Conservation (phyloP, 2,888 invertebrate genomes). For the Aphidoletes aphidimyza region DNA sequence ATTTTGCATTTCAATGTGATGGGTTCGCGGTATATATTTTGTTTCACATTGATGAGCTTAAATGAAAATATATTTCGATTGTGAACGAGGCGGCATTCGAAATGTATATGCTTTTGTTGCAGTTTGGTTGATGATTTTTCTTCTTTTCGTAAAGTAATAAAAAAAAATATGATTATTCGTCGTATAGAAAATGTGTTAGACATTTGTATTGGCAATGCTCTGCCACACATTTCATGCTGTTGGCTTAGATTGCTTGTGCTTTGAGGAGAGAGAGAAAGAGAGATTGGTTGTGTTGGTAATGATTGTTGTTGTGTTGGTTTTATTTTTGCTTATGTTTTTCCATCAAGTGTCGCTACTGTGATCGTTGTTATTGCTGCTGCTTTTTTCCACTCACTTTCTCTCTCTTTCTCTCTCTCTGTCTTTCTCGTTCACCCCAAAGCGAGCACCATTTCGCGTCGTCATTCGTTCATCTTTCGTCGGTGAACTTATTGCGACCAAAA, state of each 20-base stretch:
- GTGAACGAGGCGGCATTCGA: neutral
- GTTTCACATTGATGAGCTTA: neutral
- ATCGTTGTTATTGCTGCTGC: neutral
- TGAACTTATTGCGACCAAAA: constrained; percentile 52
- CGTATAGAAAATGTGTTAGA: neutral
- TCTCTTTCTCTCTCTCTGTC: too few relatives aligned
- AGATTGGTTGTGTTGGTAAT: too few relatives aligned
- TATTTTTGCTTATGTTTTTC: constrained; percentile 43
- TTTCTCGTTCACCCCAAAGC: too few relatives aligned
- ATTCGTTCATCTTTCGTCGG: constrained; percentile 48
- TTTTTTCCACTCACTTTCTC: neutral
- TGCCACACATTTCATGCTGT: neutral
- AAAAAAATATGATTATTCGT: neutral
- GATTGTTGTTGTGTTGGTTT: constrained; percentile 11
- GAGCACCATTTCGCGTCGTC: neutral
- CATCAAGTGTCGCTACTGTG: neutral
- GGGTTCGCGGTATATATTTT: neutral
- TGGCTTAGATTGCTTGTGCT: neutral
- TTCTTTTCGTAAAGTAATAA: neutral
- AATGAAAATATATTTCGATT: neutral
- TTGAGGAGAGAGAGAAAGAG: neutral
- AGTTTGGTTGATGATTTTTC: neutral
- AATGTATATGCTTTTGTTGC: neutral
- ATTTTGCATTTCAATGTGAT: neutral
- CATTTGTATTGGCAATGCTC: neutral